A percentile compares a stretch with the other conserved stretches of the same genome.
Conservation (phyloP, 2,888 invertebrate genomes). For the Lasioglossum malachurum region DNA sequence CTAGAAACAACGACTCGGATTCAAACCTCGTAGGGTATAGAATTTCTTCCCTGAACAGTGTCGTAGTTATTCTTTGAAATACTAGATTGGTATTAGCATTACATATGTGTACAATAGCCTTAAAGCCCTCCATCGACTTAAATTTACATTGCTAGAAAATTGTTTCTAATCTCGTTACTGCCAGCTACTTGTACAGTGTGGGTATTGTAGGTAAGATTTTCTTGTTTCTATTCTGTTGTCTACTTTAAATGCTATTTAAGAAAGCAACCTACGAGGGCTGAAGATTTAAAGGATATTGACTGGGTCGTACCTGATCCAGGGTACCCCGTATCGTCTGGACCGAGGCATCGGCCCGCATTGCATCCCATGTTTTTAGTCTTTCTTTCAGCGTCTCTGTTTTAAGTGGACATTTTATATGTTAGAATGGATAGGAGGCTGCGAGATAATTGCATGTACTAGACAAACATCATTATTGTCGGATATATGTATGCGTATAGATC, state of each 20-base stretch:
- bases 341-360: conserved; percentile 84
- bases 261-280: conserved; percentile 79
- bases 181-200: conserved; percentile 60
- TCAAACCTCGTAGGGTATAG: conserved; percentile 69
- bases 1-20: conserved; percentile 59
- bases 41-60: conserved; percentile 32
- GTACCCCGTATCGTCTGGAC: conserved; percentile 84
- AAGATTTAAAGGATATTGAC: conserved; percentile 82
- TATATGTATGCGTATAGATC: conserved; percentile 41
- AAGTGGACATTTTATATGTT: conserved; percentile 84
- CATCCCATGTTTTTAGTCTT: conserved; percentile 84
- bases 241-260: conserved; percentile 65
- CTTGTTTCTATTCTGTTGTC: conserved; percentile 50
- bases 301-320: conserved; percentile 84
- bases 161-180: conserved; percentile 58
- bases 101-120: conserved; percentile 45
- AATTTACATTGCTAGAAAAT: conserved; percentile 39
- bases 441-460: conserved; percentile 81
- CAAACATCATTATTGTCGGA: conserved; percentile 62
- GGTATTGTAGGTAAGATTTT: conserved; percentile 44
- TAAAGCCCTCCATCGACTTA: conserved; percentile 56
- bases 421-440: conserved; percentile 81
- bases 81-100: conserved; percentile 48
- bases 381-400: conserved; percentile 84
- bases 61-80: conserved; percentile 16